Evolutionary conservation across 2,888 invertebrate species (phyloP).

Genomic region (Nemurella pictetii): DNA sequence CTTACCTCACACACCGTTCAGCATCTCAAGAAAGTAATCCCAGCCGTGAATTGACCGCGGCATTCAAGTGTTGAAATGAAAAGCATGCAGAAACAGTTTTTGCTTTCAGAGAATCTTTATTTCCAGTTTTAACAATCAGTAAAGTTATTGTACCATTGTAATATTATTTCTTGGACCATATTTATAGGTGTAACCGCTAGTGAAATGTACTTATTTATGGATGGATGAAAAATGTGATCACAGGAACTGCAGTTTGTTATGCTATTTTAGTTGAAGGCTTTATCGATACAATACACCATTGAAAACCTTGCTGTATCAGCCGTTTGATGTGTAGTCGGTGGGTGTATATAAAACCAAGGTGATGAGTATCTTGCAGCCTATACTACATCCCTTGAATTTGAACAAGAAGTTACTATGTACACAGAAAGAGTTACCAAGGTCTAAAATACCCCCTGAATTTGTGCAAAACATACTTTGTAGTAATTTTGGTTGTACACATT

Average conservation of each 20-base stretch:
- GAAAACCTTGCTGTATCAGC: neutral
- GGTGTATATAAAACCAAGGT: neutral
- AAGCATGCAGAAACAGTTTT: neutral
- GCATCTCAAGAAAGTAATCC: neutral
- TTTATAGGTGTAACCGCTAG: neutral
- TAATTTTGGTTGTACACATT: neutral
- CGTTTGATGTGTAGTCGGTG: neutral
- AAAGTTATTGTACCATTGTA: neutral
- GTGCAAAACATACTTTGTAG: neutral
- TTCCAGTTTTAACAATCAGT: neutral
- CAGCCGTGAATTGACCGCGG: neutral
- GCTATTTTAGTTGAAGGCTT: neutral
- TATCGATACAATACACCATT: neutral
- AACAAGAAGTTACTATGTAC: neutral
- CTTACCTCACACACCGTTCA: constrained; percentile 44
- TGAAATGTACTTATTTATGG: neutral
- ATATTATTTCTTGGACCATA: neutral
- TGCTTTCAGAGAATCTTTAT: neutral
- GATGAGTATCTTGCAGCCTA: no score
- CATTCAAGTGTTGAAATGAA: neutral
- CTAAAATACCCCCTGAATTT: neutral
- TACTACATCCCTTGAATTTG: neutral
- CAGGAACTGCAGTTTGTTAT: constrained; percentile 15
- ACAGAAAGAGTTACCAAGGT: neutral
- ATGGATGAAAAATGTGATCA: constrained; percentile 19